These are phyloP conservation scores for Cetonia aurata DNA, from an alignment of 2,888 invertebrate species.

Conservation along the genomic window DNA sequence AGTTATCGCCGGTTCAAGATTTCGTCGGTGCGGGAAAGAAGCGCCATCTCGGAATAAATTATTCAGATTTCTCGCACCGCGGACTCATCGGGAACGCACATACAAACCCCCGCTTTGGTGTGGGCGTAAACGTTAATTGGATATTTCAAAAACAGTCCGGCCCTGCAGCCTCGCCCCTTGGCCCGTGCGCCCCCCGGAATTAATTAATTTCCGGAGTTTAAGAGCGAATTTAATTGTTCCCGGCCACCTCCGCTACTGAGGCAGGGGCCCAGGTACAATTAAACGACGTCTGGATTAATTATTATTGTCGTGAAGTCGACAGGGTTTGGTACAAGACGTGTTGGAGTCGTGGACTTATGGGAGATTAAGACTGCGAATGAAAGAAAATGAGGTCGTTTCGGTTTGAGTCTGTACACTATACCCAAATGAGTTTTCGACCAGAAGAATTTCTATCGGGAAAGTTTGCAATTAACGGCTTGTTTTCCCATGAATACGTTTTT, in stretches of 20 bases:
- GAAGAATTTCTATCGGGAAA: too few relatives aligned
- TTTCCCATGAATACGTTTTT: too few relatives aligned
- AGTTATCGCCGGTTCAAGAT: too few relatives aligned
- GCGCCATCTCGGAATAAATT: conserved; percentile 10
- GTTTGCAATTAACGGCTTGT: too few relatives aligned
- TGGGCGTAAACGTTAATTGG: conserved; percentile 25
- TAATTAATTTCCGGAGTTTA: conserved; percentile 22
- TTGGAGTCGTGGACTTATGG: too few relatives aligned
- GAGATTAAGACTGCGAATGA: too few relatives aligned
- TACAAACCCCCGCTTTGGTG: neutral
- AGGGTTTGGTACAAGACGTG: too few relatives aligned
- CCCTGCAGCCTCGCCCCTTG: too few relatives aligned
- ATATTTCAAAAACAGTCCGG: conserved; percentile 36
- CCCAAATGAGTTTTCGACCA: too few relatives aligned
- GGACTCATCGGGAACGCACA: neutral
- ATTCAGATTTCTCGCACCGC: conserved; percentile 2
- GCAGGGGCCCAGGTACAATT: conserved; percentile 3
- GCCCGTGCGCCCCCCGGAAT: neutral
- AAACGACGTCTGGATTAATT: neutral
- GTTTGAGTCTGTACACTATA: too few relatives aligned
- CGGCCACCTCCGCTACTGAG: neutral
- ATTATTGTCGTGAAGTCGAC: too few relatives aligned
- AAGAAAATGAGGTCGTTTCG: too few relatives aligned
- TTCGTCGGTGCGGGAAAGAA: conserved; percentile 1
- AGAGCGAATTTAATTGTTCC: conserved; percentile 23